These are phyloP conservation scores for Iguana delicatissima DNA, from an alignment of 2,797 vertebrate genomes.

Conservation along the genomic window DNA sequence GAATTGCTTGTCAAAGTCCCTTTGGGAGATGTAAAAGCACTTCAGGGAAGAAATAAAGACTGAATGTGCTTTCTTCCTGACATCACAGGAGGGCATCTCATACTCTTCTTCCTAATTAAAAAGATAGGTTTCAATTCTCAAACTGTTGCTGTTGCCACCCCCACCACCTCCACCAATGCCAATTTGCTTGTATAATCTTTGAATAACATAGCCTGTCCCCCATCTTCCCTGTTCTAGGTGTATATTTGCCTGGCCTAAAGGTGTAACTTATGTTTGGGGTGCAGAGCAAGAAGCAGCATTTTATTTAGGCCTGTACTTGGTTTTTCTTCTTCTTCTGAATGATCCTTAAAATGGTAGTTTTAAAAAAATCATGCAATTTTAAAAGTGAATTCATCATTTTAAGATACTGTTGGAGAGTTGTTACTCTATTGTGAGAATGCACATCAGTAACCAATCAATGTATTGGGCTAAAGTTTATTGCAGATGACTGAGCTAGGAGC, in stretches of 20 bases:
- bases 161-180: background rate
- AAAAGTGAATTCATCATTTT: background rate
- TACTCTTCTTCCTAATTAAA: background rate
- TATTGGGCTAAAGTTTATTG: background rate
- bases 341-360: background rate
- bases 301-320: background rate
- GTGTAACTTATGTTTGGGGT: background rate
- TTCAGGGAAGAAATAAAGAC: background rate
- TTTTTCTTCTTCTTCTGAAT: background rate
- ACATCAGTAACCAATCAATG: background rate
- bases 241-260: background rate
- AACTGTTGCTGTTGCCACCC: background rate
- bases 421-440: background rate
- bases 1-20: background rate
- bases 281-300: background rate
- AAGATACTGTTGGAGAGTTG: background rate
- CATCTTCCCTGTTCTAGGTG: background rate
- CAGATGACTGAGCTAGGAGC: background rate
- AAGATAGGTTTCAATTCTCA: background rate
- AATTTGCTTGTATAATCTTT: background rate
- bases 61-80: background rate
- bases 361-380: background rate
- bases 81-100: background rate
- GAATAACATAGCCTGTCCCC: background rate
- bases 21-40: background rate